Evolutionary conservation across 1,140 invertebrate genomes (phyloP).

Genomic region (Saccostrea glomerata): DNA sequence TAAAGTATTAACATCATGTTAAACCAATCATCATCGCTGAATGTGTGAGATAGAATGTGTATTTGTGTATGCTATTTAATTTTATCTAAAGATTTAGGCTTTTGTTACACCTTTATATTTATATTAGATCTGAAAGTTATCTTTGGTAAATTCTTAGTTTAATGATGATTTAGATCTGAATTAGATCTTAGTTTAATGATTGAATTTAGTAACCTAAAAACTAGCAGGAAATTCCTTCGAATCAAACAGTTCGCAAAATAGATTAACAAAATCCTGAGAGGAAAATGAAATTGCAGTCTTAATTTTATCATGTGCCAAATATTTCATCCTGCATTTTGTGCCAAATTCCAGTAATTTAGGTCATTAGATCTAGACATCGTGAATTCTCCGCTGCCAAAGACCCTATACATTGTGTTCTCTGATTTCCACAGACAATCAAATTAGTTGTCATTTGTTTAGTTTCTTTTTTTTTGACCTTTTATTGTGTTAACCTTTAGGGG

Average conservation of each 20-base stretch:
- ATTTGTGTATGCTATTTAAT: not conserved
- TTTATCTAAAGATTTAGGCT: not conserved
- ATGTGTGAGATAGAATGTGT: not conserved
- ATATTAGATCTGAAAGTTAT: not conserved
- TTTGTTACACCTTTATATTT: no score
- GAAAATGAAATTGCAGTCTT: not conserved
- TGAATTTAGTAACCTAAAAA: not conserved
- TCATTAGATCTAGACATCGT: not conserved
- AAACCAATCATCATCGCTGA: slow-evolving; percentile 8
- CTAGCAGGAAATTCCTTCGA: not conserved
- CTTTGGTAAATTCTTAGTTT: not conserved
- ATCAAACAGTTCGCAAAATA: not conserved
- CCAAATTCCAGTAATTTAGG: slow-evolving; percentile 16
- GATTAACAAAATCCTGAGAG: not conserved
- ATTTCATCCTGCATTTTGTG: slow-evolving; percentile 24
- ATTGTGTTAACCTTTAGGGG: not conserved
- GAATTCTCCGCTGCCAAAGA: slow-evolving; percentile 33
- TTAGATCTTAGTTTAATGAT: not conserved
- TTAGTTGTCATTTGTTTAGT: not conserved
- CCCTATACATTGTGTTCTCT: not conserved
- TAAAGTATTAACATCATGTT: not conserved
- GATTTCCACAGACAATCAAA: not conserved
- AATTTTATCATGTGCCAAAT: slow-evolving; percentile 21
- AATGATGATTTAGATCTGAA: not conserved
- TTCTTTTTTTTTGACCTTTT: not conserved